Evolutionary conservation across 2,113 vertebrate species (phyloP).

Genomic region (Thymallus thymallus): DNA sequence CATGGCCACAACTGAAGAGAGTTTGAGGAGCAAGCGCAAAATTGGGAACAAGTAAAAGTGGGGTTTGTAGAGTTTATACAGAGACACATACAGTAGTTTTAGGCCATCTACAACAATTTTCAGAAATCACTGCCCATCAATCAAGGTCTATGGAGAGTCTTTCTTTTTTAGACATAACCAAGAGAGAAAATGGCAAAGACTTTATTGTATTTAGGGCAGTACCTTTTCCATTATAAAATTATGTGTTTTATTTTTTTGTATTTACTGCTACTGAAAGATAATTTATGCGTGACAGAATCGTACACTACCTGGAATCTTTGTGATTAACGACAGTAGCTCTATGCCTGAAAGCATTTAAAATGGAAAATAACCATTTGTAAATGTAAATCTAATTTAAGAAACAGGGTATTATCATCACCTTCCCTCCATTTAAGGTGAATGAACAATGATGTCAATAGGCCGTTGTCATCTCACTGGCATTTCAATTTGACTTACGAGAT

Average conservation of each 20-base stretch:
- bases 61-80: not conserved
- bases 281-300: slow-evolving; percentile 59
- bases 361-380: slow-evolving; percentile 41
- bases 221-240: too few species aligned
- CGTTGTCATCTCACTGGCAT: slow-evolving; percentile 61
- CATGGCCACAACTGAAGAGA: not conserved
- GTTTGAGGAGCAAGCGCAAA: not conserved
- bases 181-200: not conserved
- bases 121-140: too few species aligned
- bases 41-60: not conserved
- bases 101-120: too few species aligned
- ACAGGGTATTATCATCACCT: slow-evolving; percentile 22
- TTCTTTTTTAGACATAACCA: not conserved
- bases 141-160: too few species aligned
- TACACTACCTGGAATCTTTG: slow-evolving; percentile 38
- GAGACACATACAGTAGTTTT: not conserved
- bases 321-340: slow-evolving; percentile 60
- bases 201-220: not conserved
- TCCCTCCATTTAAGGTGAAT: slow-evolving; percentile 24
- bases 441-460: slow-evolving; percentile 44
- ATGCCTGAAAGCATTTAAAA: slow-evolving; percentile 42
- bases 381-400: slow-evolving; percentile 47
- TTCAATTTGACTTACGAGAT: slow-evolving; percentile 61
- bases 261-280: slow-evolving; percentile 41
- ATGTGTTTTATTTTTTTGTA: not conserved